Percentiles rank a stretch among this genome's conserved stretches.
Conservation (phyloP, 2,888 invertebrate genomes). For the Cheilosia pagana region DNA sequence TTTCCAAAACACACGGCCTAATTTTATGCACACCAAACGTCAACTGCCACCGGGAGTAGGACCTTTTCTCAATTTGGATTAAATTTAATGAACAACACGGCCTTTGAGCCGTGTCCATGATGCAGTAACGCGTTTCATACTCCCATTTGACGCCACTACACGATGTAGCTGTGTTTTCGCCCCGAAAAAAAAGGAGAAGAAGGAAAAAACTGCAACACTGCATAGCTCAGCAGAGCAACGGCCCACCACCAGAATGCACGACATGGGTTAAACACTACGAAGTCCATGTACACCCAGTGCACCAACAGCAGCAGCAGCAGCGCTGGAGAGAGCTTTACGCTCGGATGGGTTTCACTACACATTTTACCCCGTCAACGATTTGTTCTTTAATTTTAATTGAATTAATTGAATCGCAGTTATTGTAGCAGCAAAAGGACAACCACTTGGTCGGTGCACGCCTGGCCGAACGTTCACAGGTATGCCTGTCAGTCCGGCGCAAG, state of each 20-base stretch:
- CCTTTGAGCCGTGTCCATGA: conserved; percentile 39
- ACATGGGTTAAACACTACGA: conserved; percentile 60
- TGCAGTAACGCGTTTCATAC: conserved; percentile 48
- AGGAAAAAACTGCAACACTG: background rate
- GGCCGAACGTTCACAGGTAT: conserved; percentile 31
- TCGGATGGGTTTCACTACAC: conserved; percentile 53
- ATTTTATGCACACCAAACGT: background rate
- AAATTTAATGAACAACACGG: conserved; percentile 51
- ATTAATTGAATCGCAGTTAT: conserved; percentile 66
- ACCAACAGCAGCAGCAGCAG: conserved; percentile 28
- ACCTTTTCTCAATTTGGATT: conserved; percentile 39
- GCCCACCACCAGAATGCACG: conserved; percentile 32
- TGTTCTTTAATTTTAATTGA: conserved; percentile 73
- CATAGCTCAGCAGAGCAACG: background rate
- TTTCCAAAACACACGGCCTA: conserved; percentile 6
- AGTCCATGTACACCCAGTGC: conserved; percentile 50
- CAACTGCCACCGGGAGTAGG: background rate
- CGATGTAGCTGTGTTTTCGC: conserved; percentile 44
- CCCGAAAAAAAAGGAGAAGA: conserved; percentile 2
- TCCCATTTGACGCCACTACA: conserved; percentile 50
- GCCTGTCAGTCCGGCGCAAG: background rate
- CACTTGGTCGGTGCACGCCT: conserved; percentile 48
- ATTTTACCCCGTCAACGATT: conserved; percentile 61
- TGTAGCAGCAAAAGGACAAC: conserved; percentile 35
- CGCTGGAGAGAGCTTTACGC: conserved; percentile 41